Conservation (phyloP, 2,113 vertebrate genomes). For the Corynorhinus townsendii region DNA sequence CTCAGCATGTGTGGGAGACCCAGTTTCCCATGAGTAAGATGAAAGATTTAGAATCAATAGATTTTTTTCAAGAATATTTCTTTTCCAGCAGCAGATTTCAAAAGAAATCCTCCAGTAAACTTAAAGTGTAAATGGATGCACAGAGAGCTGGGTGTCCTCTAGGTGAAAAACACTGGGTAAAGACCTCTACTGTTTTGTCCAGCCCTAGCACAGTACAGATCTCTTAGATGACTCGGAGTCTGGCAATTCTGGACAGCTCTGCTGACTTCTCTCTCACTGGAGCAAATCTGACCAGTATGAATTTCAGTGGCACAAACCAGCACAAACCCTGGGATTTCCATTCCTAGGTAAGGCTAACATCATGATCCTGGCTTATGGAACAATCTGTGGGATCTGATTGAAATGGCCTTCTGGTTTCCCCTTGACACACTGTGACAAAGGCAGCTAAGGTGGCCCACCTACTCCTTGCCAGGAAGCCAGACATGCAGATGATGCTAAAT, state of each 20-base stretch:
- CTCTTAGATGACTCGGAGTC: background rate
- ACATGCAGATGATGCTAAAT: background rate
- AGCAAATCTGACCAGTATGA: background rate
- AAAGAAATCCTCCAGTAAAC: background rate
- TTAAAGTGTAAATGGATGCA: background rate
- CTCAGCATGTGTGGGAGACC: background rate
- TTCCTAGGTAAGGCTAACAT: background rate
- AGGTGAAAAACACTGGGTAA: background rate
- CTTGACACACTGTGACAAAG: background rate
- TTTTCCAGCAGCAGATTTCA: background rate
- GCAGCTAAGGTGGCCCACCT: background rate
- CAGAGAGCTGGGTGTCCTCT: background rate
- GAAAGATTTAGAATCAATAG: background rate
- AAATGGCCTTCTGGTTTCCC: background rate
- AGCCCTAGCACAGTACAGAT: background rate
- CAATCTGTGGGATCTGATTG: background rate
- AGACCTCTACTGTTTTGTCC: background rate
- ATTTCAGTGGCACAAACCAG: background rate
- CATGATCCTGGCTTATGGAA: background rate
- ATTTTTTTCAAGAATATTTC: background rate
- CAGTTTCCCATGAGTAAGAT: background rate
- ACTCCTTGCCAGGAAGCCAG: background rate
- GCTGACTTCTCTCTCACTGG: background rate
- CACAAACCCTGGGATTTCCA: background rate
- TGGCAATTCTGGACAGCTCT: background rate